phyloP scores from a whole-genome alignment of 2,888 invertebrate genomes.

The Hedya salicella region DNA sequence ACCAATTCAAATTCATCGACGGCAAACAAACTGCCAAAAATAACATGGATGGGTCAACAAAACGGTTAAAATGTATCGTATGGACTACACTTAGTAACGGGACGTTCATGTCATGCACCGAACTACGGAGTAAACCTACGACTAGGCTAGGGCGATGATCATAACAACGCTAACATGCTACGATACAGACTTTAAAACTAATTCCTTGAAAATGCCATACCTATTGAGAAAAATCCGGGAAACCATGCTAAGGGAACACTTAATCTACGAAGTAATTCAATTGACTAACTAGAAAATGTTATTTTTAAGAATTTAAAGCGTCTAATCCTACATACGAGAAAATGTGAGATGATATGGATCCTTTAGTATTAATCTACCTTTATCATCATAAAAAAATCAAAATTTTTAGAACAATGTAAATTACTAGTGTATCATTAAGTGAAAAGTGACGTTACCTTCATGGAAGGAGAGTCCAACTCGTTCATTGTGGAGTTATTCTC shows the following conservation, averaged over 20 bases:
- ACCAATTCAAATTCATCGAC: slow-evolving; percentile 52
- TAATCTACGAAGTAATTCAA: slow-evolving; percentile 28
- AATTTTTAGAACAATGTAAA: slow-evolving; percentile 28
- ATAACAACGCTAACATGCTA: slow-evolving; percentile 49
- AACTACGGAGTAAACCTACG: slow-evolving; percentile 51
- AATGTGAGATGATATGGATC: slow-evolving; percentile 39
- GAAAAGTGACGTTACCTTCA: slow-evolving; percentile 87
- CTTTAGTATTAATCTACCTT: slow-evolving; percentile 14
- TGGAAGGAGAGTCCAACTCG: slow-evolving; percentile 93
- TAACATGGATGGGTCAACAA: slow-evolving; percentile 53
- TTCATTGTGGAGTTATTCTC: slow-evolving; percentile 94
- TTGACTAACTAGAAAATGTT: slow-evolving; percentile 10
- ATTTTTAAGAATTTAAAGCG: slow-evolving; percentile 22
- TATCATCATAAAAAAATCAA: slow-evolving; percentile 20
- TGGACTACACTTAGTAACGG: slow-evolving; percentile 20
- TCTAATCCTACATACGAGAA: slow-evolving; percentile 34
- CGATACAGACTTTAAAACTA: slow-evolving; percentile 28
- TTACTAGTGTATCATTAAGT: slow-evolving; percentile 35
- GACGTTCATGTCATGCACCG: slow-evolving; percentile 58
- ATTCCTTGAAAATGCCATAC: slow-evolving; percentile 40
- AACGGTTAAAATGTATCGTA: slow-evolving; percentile 44
- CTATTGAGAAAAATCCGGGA: slow-evolving; percentile 46
- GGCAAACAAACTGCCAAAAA: slow-evolving; percentile 70
- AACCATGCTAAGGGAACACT: slow-evolving; percentile 52
- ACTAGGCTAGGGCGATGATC: slow-evolving; percentile 48